Conservation (phyloP, 2,888 invertebrate genomes). For the Mactromeris polynyma region DNA sequence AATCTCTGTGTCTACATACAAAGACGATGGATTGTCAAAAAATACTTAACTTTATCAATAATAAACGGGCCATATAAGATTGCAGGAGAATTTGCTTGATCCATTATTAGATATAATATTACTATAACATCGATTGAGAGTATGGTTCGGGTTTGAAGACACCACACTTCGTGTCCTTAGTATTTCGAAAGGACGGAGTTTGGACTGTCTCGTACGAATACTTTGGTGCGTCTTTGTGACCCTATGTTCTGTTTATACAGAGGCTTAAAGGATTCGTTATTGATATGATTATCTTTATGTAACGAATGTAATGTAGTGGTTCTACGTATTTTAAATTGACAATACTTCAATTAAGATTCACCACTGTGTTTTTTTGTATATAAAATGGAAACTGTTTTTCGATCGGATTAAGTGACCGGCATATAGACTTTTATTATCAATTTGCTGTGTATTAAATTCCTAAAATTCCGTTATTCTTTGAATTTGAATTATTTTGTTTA, state of each 20-base stretch:
- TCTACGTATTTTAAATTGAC: neutral
- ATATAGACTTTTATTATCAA: neutral
- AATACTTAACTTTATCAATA: conserved; percentile 51
- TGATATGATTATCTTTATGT: neutral
- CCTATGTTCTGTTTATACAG: neutral
- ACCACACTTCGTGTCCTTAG: neutral
- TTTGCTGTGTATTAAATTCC: neutral
- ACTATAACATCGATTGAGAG: neutral
- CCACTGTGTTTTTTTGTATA: neutral
- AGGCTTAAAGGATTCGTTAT: neutral
- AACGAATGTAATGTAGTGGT: neutral
- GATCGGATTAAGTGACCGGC: neutral
- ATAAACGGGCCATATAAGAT: conserved; percentile 14
- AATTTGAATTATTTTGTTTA: neutral
- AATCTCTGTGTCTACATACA: conserved; percentile 35
- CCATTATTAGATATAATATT: conserved; percentile 36
- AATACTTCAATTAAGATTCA: neutral
- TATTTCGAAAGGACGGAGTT: neutral
- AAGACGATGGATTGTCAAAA: conserved; percentile 35
- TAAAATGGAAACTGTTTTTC: neutral
- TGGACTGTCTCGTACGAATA: neutral
- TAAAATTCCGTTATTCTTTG: neutral
- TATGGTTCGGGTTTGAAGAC: neutral
- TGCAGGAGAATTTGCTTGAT: conserved; percentile 20
- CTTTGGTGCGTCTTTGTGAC: neutral